These are phyloP conservation scores for Zoanthus sociatus DNA, from an alignment of 92 coral and sea anemone genomes.

Conservation along the genomic window DNA sequence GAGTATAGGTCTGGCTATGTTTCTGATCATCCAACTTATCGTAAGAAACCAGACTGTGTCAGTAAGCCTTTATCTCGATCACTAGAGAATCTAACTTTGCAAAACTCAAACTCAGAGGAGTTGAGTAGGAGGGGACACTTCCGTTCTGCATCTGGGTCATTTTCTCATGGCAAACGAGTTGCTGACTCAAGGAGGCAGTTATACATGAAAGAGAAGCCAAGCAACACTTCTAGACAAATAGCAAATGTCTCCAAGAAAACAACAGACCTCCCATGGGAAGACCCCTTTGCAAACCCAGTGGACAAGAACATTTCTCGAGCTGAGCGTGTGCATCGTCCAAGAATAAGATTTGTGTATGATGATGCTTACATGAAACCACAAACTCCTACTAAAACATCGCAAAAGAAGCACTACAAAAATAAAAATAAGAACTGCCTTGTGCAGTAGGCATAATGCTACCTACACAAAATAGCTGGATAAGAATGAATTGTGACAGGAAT, in stretches of 20 bases:
- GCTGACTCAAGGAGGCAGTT: constrained; percentile 37
- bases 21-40: constrained; percentile 49
- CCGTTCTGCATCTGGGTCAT: constrained; percentile 68
- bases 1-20: constrained; percentile 68
- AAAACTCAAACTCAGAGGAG: constrained; percentile 40
- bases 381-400: constrained; percentile 40
- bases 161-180: constrained; percentile 47
- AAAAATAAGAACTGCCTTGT: constrained; percentile 82
- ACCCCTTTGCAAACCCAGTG: constrained; percentile 98
- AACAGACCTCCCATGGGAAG: constrained; percentile 94
- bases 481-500: too few relatives aligned
- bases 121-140: constrained; percentile 60
- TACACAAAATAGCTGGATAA: too few relatives aligned
- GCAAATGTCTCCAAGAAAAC: constrained; percentile 66
- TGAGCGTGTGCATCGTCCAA: constrained; percentile 70
- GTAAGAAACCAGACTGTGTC: constrained; percentile 53
- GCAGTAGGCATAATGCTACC: constrained; percentile 36
- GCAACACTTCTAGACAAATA: constrained; percentile 45
- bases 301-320: constrained; percentile 77
- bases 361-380: constrained; percentile 39
- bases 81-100: constrained; percentile 75
- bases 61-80: constrained; percentile 83
- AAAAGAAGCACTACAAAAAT: constrained; percentile 65
- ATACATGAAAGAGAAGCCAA: constrained; percentile 50
- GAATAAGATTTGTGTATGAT: constrained; percentile 62